A percentile compares a stretch with the other conserved stretches of the same genome.
Evolutionary conservation across 2,888 invertebrate genomes (phyloP).

Genomic region (Heliconius aoede): DNA sequence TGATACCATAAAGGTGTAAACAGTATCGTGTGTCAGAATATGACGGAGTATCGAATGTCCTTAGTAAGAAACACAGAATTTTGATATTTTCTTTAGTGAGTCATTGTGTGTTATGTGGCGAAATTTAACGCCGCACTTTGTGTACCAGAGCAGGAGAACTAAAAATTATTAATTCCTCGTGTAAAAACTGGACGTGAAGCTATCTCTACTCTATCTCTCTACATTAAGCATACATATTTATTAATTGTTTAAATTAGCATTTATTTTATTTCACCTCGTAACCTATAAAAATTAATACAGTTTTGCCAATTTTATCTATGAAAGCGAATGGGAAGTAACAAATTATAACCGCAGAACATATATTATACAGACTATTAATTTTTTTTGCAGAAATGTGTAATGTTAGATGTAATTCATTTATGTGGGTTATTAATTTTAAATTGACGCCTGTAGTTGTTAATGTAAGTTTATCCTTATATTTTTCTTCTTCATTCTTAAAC

Average conservation of each 20-base stretch:
- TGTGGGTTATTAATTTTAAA: neutral
- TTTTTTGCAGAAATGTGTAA: neutral
- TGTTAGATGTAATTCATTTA: conserved; percentile 1
- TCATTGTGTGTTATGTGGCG: neutral
- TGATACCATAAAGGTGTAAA: conserved; percentile 30
- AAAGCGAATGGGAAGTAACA: neutral
- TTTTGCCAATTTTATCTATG: conserved; percentile 2
- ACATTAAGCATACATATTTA: neutral
- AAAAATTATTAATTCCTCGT: no score
- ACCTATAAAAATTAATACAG: conserved; percentile 11
- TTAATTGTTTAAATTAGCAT: conserved; percentile 20
- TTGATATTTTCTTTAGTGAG: conserved; percentile 14
- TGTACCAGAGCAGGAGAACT: no score
- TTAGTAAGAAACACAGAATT: neutral
- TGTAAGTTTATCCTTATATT: neutral
- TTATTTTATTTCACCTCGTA: conserved; percentile 25
- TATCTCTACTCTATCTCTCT: no score
- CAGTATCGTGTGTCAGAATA: conserved; percentile 14
- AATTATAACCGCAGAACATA: neutral
- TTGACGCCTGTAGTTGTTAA: neutral
- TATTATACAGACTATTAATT: no score
- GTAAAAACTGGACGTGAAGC: no score
- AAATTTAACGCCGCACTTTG: neutral
- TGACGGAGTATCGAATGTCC: conserved; percentile 13
- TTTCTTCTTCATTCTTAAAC: neutral